Percentiles rank a stretch among this genome's conserved stretches.
Conservation (phyloP, 2,113 vertebrate genomes). For the Alosa alosa region DNA sequence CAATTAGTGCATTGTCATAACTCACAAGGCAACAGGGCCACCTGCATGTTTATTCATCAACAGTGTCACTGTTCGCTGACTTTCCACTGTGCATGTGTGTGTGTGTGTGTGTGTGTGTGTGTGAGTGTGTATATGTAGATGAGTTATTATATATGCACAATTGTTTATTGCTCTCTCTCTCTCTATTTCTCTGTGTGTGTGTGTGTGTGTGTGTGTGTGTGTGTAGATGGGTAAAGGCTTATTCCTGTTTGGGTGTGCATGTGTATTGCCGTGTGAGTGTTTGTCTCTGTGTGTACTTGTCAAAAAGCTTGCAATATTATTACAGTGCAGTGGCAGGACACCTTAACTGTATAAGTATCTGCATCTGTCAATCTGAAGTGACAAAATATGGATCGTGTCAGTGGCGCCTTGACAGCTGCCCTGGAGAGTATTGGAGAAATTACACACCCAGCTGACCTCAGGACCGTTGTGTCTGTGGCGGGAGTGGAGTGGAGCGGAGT, state of each 20-base stretch:
- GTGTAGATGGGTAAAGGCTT: not conserved
- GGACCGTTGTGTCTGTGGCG: not conserved
- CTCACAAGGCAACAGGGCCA: not conserved
- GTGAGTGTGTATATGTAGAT: not conserved
- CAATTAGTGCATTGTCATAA: not conserved
- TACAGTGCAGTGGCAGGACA: not conserved
- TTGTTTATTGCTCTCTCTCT: too few species aligned
- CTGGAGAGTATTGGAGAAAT: not conserved
- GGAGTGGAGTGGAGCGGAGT: not conserved
- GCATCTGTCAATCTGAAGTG: not conserved
- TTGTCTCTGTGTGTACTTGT: not conserved
- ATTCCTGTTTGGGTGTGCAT: not conserved
- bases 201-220: not conserved
- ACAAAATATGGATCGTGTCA: not conserved
- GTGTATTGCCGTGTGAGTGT: not conserved
- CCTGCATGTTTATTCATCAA: not conserved
- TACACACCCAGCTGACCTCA: not conserved
- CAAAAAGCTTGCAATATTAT: not conserved
- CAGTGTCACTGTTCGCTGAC: not conserved
- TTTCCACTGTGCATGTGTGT: not conserved
- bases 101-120: not conserved
- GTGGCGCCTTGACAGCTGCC: not conserved
- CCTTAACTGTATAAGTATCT: not conserved
- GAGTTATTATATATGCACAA: not conserved
- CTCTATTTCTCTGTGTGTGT: not conserved